These are phyloP conservation scores for Ornithorhynchus anatinus DNA, from an alignment of 2,113 vertebrate species.

Conservation along the genomic window DNA sequence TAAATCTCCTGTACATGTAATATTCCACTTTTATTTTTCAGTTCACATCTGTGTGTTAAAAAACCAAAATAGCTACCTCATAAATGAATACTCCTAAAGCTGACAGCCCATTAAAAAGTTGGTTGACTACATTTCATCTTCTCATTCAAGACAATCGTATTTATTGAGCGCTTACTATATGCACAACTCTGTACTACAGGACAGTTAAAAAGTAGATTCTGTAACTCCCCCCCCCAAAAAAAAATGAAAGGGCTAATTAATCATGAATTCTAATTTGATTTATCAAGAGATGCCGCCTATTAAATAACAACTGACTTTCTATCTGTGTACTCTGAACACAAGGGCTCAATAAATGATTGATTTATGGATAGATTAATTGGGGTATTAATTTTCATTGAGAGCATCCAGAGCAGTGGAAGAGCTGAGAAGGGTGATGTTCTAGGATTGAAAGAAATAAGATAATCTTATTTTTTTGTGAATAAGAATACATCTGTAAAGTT, in stretches of 20 bases:
- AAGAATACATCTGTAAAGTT: constrained; percentile 12
- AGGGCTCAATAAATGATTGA: too few relatives aligned
- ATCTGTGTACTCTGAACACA: too few relatives aligned
- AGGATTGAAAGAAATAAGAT: constrained; percentile 39
- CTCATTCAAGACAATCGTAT: too few relatives aligned
- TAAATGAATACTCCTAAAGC: neutral
- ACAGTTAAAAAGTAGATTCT: constrained; percentile 26
- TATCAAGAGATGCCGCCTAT: constrained; percentile 41
- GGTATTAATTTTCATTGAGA: constrained; percentile 40
- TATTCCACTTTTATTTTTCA: too few relatives aligned
- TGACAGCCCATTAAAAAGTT: neutral
- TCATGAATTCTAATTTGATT: constrained; percentile 46
- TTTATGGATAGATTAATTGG: too few relatives aligned
- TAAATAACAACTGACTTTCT: constrained; percentile 37
- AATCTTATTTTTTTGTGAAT: constrained; percentile 43
- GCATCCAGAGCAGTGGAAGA: constrained; percentile 21
- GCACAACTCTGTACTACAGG: too few relatives aligned
- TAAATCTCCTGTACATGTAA: neutral
- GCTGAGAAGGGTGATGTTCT: constrained; percentile 26
- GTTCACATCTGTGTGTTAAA: neutral
- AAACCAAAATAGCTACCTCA: neutral
- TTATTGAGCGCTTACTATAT: too few relatives aligned
- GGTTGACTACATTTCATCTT: constrained; percentile 7
- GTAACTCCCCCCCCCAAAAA: constrained; percentile 13
- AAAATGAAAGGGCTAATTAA: constrained; percentile 37